Base-by-base conservation (phyloP, 1,140 invertebrate genomes). In the Rhizoglyphus robini region DNA sequence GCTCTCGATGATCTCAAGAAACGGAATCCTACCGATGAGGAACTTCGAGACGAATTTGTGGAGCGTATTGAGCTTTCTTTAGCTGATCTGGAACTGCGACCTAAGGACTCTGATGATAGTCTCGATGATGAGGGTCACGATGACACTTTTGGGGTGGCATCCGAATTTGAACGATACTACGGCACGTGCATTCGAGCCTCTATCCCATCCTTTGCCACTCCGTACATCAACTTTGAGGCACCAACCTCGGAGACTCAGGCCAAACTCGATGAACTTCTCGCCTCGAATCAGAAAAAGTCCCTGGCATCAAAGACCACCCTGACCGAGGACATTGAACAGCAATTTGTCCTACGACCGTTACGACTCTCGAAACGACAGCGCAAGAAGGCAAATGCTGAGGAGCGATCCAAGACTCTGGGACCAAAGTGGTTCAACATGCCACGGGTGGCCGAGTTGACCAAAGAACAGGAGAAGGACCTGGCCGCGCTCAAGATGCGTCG, bases 401-500 rank as follows among this genome's bases (percentile, higher is more conserved):
- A 81, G 64, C 65, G 83, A 69, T 82, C 83, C 15, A 87, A 85
- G 73, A 90, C 87, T 0, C 90, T 87, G 73, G 91, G 91, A 2
- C 79, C 82, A 1, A 79, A 82, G 61, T 96, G 94, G 94, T 96
- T 84, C 74, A 81, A 90, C 72, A 79, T 97, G 76, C 82, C 84
- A 46, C 27, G 30, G 2, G 87, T 87, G 1, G 84, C 89, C 54
- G 90, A 95, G 74, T 73, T 96, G 68, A 94, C 88, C 0, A 85
- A 90, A 27, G 90, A 96, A 75, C 74, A 86, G 4, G 86, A 86
- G 73, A 85, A 86, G 72, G 91, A 96, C 75, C 78, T 97, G 4
- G 82, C 88, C 77, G 75, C 95, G 3, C 74, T 98, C 0, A 85
- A 88, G 76, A 94, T 96, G 90, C 83, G 94, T 73, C 86, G 87